Percentiles rank a stretch among this genome's conserved stretches.
These are phyloP conservation scores for Leucozona laternaria DNA, from an alignment of 2,888 invertebrate species.

Conservation along the genomic window DNA sequence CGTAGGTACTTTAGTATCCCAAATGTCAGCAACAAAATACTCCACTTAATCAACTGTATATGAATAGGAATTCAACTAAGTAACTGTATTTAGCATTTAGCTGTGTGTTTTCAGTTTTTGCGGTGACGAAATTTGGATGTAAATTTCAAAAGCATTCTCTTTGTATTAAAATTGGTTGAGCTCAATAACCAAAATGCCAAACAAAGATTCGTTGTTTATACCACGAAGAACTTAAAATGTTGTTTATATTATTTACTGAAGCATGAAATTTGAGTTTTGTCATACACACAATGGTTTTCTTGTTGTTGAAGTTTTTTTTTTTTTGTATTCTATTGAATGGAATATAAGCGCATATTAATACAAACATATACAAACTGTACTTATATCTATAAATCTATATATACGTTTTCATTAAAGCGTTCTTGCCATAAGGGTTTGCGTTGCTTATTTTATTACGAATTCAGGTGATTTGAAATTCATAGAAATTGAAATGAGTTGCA, in stretches of 20 bases:
- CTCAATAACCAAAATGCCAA: conserved; percentile 1
- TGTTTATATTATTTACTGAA: conserved; percentile 17
- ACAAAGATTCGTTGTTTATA: conserved; percentile 40
- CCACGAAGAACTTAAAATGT: conserved; percentile 15
- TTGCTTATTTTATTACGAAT: conserved; percentile 14
- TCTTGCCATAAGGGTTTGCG: conserved; percentile 17
- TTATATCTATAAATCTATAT: neutral
- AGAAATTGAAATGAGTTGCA: conserved; percentile 17
- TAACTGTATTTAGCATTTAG: neutral
- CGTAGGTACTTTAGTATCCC: no score
- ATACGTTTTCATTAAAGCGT: conserved; percentile 1
- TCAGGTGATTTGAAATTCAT: conserved; percentile 37
- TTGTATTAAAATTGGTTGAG: conserved; percentile 4
- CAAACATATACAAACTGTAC: neutral
- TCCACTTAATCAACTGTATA: neutral
- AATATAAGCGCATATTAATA: neutral
- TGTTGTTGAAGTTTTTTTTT: conserved; percentile 15
- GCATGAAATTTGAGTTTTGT: conserved; percentile 46
- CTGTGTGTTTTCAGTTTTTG: neutral
- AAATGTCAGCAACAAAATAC: no score
- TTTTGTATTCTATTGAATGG: neutral
- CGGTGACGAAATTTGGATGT: conserved; percentile 53
- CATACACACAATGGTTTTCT: conserved; percentile 20
- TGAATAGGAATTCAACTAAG: neutral
- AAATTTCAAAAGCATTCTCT: conserved; percentile 38